Conservation (phyloP, 2,797 vertebrate species). For the Phalanger gymnotis region DNA sequence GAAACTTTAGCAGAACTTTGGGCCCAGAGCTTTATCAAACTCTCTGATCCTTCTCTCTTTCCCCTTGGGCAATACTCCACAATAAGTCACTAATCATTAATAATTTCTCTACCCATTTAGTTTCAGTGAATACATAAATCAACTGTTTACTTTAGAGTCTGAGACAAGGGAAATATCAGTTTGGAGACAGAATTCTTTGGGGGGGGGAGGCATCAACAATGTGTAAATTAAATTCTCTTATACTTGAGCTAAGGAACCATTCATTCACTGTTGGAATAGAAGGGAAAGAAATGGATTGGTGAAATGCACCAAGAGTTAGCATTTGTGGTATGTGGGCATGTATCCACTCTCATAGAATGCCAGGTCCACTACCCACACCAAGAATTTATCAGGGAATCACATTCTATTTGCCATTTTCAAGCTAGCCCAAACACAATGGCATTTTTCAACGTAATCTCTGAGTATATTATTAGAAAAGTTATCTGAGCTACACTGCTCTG, state of each 20-base stretch:
- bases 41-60: conserved; percentile 56
- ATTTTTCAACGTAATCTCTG: background rate
- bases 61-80: conserved; percentile 57
- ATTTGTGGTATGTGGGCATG: conserved; percentile 2
- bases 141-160: conserved; percentile 71
- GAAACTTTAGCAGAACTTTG: conserved; percentile 60
- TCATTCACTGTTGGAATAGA: background rate
- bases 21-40: conserved; percentile 57
- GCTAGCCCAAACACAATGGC: background rate
- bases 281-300: background rate
- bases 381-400: background rate
- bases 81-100: conserved; percentile 75
- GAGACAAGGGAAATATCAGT: conserved; percentile 53
- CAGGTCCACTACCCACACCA: background rate
- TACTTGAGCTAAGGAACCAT: conserved; percentile 57
- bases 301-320: background rate
- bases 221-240: conserved; percentile 52
- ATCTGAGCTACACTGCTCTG: background rate
- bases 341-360: background rate
- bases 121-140: conserved; percentile 72
- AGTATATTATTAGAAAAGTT: background rate
- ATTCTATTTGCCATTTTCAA: background rate
- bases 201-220: conserved; percentile 26
- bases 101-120: conserved; percentile 70
- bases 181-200: conserved; percentile 64